These are phyloP conservation scores for Netelia fuscicornis DNA, from an alignment of 2,888 invertebrate genomes.

Conservation along the genomic window DNA sequence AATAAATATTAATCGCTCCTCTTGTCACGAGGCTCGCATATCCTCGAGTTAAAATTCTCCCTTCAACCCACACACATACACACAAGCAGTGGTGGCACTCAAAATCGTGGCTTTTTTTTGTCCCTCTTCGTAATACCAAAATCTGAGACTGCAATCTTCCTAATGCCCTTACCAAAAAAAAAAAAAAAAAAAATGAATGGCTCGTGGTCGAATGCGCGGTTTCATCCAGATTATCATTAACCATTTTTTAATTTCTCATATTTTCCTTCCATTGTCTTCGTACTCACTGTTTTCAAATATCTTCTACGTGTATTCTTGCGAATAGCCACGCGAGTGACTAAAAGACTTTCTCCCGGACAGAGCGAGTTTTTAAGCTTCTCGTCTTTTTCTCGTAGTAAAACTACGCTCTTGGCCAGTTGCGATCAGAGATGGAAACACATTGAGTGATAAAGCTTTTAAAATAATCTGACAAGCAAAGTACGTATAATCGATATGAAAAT, in stretches of 20 bases:
- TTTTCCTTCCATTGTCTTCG: slow-evolving; percentile 65
- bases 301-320: neutral
- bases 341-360: too few relatives aligned
- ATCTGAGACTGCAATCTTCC: slow-evolving; percentile 55
- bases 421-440: slow-evolving; percentile 7
- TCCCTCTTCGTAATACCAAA: slow-evolving; percentile 39
- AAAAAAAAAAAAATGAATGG: slow-evolving; percentile 36
- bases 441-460: neutral
- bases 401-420: slow-evolving; percentile 30
- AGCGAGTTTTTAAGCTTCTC: slow-evolving; percentile 69
- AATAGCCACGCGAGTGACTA: too few relatives aligned
- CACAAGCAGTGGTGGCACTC: neutral
- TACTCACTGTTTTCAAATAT: slow-evolving; percentile 68
- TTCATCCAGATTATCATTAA: slow-evolving; percentile 43
- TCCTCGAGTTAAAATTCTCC: slow-evolving; percentile 43
- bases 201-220: slow-evolving; percentile 21
- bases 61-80: neutral
- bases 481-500: too few relatives aligned
- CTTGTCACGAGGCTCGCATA: slow-evolving; percentile 25
- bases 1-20: slow-evolving; percentile 66
- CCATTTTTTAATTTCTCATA: neutral
- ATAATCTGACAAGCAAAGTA: neutral
- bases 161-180: slow-evolving; percentile 36
- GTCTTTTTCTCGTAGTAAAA: slow-evolving; percentile 68
- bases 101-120: slow-evolving; percentile 50